Percentiles rank a stretch among this genome's conserved stretches.
Evolutionary conservation across 2,888 invertebrate genomes (phyloP).

Genomic region (Xylocampa areola): DNA sequence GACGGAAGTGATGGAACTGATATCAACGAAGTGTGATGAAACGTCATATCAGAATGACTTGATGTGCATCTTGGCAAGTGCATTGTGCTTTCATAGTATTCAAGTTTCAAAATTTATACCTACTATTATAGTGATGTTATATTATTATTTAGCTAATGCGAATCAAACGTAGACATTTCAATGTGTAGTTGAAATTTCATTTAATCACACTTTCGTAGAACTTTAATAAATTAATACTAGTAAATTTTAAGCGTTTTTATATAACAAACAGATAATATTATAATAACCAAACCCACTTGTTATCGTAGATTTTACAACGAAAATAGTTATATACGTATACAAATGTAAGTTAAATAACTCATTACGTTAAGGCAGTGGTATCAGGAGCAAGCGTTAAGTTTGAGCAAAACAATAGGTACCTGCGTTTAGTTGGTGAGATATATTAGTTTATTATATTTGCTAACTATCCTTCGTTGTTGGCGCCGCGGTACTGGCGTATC

Average conservation of each 20-base stretch:
- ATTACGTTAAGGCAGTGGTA: constrained; percentile 60
- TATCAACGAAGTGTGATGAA: constrained; percentile 67
- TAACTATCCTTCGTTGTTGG: constrained; percentile 59
- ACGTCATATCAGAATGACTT: constrained; percentile 72
- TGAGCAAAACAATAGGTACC: constrained; percentile 58
- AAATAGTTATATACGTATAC: constrained; percentile 78
- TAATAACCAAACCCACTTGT: constrained; percentile 77
- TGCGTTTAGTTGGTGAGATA: constrained; percentile 38
- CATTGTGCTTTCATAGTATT: constrained; percentile 68
- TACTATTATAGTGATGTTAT: constrained; percentile 56
- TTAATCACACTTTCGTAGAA: constrained; percentile 61
- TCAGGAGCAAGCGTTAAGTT: constrained; percentile 60
- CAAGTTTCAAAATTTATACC: constrained; percentile 54
- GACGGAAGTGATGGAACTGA: constrained; percentile 45
- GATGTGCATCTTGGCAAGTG: constrained; percentile 63
- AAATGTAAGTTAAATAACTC: constrained; percentile 67
- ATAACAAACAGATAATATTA: constrained; percentile 62
- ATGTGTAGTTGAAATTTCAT: constrained; percentile 68
- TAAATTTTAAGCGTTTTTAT: constrained; percentile 64
- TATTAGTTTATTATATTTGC: constrained; percentile 38
- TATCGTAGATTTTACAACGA: constrained; percentile 87
- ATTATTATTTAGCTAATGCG: constrained; percentile 69
- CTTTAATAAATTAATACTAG: constrained; percentile 56
- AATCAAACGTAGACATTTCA: constrained; percentile 68
- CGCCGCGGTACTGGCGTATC: constrained; percentile 57